Conservation (phyloP, 2,113 vertebrate genomes). For the Ictalurus furcatus region DNA sequence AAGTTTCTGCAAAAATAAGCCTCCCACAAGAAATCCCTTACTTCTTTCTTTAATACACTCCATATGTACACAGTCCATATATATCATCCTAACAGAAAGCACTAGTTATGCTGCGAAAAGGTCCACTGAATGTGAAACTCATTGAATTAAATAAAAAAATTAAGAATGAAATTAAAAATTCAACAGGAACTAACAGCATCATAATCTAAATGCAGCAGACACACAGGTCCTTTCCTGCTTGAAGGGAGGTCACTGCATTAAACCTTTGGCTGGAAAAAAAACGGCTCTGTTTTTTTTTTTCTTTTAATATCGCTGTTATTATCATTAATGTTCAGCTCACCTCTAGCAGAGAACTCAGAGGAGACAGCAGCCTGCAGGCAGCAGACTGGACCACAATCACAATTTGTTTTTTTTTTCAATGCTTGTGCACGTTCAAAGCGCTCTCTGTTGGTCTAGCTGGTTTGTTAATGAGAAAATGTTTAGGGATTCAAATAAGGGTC, state of each 20-base stretch:
- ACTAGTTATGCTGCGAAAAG: slow-evolving; percentile 4
- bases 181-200: neutral
- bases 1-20: neutral
- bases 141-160: neutral
- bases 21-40: neutral
- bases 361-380: slow-evolving; percentile 39
- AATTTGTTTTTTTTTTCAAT: neutral
- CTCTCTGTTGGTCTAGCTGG: neutral
- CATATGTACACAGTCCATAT: neutral
- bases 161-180: too few relatives aligned
- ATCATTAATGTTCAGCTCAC: slow-evolving; percentile 45
- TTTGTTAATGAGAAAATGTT: slow-evolving; percentile 36
- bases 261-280: slow-evolving; percentile 11
- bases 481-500: slow-evolving; percentile 4
- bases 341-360: slow-evolving; percentile 36
- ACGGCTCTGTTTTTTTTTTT: slow-evolving; percentile 28
- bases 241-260: slow-evolving; percentile 31
- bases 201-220: slow-evolving; percentile 31
- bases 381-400: slow-evolving; percentile 25
- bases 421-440: neutral
- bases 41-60: slow-evolving; percentile 7
- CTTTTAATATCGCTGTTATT: slow-evolving; percentile 36
- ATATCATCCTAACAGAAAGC: slow-evolving; percentile 3
- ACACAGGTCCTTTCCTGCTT: slow-evolving; percentile 18
- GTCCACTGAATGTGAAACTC: neutral